Evolutionary conservation across 2,888 invertebrate genomes (phyloP).

Genomic region (Oegoconia quadripuncta): DNA sequence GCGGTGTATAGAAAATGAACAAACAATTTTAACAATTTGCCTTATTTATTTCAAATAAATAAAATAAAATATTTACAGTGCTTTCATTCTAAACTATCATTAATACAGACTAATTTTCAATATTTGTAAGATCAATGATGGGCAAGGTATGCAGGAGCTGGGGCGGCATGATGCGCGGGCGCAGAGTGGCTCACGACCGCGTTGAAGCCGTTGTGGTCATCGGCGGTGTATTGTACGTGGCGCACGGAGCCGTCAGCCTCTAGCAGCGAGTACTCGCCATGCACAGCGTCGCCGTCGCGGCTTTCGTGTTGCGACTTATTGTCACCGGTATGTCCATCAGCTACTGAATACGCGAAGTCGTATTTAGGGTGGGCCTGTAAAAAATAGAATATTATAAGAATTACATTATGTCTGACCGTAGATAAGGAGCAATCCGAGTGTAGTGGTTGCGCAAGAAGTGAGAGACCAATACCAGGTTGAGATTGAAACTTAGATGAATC

Average conservation of each 20-base stretch:
- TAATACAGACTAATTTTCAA: background rate
- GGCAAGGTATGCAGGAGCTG: constrained; percentile 7
- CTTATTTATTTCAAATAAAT: constrained; percentile 23
- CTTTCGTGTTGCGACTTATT: constrained; percentile 72
- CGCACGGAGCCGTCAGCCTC: constrained; percentile 77
- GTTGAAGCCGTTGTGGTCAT: constrained; percentile 69
- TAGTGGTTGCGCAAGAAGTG: too few species aligned
- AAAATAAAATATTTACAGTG: constrained; percentile 23
- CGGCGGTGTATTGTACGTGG: constrained; percentile 74
- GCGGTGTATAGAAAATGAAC: too few species aligned
- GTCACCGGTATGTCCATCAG: constrained; percentile 77
- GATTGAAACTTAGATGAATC: too few species aligned
- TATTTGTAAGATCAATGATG: constrained; percentile 4
- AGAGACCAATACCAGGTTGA: too few species aligned
- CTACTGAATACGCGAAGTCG: constrained; percentile 76
- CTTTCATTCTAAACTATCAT: constrained; percentile 11
- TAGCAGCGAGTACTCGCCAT: constrained; percentile 69
- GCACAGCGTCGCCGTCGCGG: constrained; percentile 47
- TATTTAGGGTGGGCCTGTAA: constrained; percentile 74
- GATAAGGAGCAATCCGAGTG: background rate
- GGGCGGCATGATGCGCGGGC: constrained; percentile 34
- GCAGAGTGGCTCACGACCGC: constrained; percentile 60
- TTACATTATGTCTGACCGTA: background rate
- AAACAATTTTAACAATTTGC: constrained; percentile 16
- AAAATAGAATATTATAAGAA: background rate